These are phyloP conservation scores for Rhinophrynus dorsalis DNA, from an alignment of 2,797 vertebrate genomes.

Conservation along the genomic window DNA sequence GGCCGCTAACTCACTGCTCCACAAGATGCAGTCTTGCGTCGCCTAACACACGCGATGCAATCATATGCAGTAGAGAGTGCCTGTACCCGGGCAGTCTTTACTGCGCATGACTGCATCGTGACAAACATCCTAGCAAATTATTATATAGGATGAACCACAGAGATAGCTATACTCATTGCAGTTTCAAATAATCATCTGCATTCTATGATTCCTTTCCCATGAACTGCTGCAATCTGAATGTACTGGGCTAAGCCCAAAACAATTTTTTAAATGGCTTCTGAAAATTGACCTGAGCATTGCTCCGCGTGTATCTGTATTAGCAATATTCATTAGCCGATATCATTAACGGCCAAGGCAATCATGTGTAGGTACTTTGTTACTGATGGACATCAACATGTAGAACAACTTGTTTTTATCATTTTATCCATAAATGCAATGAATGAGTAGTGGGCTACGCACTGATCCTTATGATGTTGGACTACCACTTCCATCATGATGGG, in stretches of 20 bases:
- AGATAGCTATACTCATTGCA: no score
- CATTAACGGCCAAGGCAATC: constrained; percentile 7
- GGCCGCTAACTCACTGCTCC: no score
- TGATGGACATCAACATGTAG: constrained; percentile 2
- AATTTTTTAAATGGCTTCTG: constrained; percentile 22
- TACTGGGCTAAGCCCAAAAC: background rate
- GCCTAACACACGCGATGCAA: background rate
- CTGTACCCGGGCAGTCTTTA: no score
- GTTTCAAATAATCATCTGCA: no score
- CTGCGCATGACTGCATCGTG: no score
- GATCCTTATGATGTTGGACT: no score
- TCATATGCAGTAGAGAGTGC: background rate
- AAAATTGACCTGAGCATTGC: constrained; percentile 15
- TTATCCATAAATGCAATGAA: constrained; percentile 13
- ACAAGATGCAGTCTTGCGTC: no score
- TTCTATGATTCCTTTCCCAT: no score
- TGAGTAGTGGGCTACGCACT: no score
- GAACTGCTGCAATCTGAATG: background rate
- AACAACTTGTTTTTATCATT: background rate
- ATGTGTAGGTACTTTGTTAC: constrained; percentile 13
- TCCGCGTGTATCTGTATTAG: constrained; percentile 2
- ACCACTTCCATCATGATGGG: no score
- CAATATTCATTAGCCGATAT: constrained; percentile 10
- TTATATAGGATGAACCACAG: no score
- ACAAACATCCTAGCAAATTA: background rate